These are phyloP conservation scores for Mesorhabditis sp. DNA, from an alignment of 2,888 invertebrate genomes.

Conservation along the genomic window DNA sequence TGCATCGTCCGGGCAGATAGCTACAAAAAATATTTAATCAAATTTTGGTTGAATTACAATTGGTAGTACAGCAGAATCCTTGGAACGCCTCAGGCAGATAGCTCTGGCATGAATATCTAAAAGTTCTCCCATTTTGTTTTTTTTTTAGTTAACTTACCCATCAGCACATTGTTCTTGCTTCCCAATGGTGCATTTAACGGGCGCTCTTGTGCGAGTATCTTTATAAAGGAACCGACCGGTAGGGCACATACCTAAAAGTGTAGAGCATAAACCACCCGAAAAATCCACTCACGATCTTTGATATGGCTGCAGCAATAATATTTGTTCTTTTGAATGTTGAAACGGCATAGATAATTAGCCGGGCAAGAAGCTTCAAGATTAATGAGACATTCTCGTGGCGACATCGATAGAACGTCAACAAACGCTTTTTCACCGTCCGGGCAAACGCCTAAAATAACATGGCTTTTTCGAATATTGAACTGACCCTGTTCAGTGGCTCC, in stretches of 20 bases:
- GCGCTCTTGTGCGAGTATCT: constrained; percentile 24
- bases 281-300: constrained; percentile 15
- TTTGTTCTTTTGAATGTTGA: constrained; percentile 36
- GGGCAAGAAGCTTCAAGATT: constrained; percentile 41
- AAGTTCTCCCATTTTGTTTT: not conserved
- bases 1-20: constrained; percentile 38
- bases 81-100: constrained; percentile 37
- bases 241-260: constrained; percentile 35
- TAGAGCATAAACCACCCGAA: too few species aligned
- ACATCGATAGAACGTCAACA: constrained; percentile 43
- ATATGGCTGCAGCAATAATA: constrained; percentile 43
- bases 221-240: constrained; percentile 35
- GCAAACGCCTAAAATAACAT: constrained; percentile 28
- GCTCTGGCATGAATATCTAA: constrained; percentile 27
- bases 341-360: constrained; percentile 36
- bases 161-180: constrained; percentile 37
- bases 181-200: constrained; percentile 39
- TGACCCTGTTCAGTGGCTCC: constrained; percentile 40
- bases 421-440: constrained; percentile 48
- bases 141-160: constrained; percentile 10
- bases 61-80: constrained; percentile 38
- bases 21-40: constrained; percentile 7
- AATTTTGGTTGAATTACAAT: constrained; percentile 9
- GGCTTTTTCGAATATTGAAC: not conserved
- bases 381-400: constrained; percentile 37